Evolutionary conservation across 2,113 vertebrate genomes (phyloP), one percentile per base, ranked within the genome.

Genomic region (Cyprinodon tularosa): DNA sequence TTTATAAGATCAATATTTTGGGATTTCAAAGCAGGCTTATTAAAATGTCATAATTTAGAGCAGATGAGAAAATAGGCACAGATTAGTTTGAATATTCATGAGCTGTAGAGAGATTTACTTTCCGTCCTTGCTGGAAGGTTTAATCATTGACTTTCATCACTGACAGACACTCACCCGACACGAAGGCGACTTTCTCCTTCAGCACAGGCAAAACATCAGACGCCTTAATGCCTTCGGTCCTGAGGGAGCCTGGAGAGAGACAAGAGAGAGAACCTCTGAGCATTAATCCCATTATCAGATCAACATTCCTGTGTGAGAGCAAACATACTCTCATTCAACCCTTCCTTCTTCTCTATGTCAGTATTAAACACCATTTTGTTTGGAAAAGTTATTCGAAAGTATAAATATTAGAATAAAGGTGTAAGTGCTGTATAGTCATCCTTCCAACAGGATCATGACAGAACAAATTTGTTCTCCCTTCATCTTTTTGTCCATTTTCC

Each of bases 171-270:
- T 95, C 84, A 99, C 98, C 98, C 90, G 98, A 99, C 62, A 99
- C 97, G 1, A 99, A 99, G 89, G 98, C 98, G 74, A 99, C 96
- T 93, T 99, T 99, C 93, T 99, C 98, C 93, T 98, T 99, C 64
- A 99, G 90, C 86, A 97, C 96, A 39, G 96, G 95, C 84, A 99
- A 96, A 66, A 99, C 98, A 84, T 99, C 98, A 64, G 96, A 96
- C 74, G 97, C 97, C 95, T 97, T 99, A 90, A 99, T 95, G 84
- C 96, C 96, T 87, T 98, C 97, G 72, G 96, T 97, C 94, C 96
- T 95, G 90, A 96, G 95, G 75, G 97, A 97, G 68, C 97, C 98
- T 99, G 93, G 9, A 66, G 65, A 77, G 57, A 77, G 12, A 76
- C 3, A 42, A 60, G 53, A 68, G 50, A 66, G 47, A 70, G 15